Conservation (phyloP, 37 sponge, comb jelly and placozoan species). For the Mnemiopsis leidyi region DNA sequence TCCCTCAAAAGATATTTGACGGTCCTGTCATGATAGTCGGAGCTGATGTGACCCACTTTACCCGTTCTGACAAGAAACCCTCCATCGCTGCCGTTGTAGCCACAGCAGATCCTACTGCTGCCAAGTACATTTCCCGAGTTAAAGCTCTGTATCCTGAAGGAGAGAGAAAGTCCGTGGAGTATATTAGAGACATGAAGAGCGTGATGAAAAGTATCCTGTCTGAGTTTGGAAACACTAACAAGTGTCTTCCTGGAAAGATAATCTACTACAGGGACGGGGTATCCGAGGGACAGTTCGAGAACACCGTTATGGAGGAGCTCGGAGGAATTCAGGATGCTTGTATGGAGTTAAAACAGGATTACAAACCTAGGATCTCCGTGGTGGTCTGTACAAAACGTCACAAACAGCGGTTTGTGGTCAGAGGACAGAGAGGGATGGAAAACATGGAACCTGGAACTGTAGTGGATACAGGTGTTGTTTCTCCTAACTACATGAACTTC, state of each 20-base stretch:
- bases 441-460: constrained; percentile 61
- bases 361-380: constrained; percentile 37
- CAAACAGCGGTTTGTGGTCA: not conserved
- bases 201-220: not conserved
- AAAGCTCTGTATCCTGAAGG: not conserved
- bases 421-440: not conserved
- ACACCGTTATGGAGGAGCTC: constrained; percentile 6
- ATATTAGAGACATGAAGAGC: not conserved
- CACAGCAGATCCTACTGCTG: not conserved
- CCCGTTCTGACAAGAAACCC: not conserved
- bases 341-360: not conserved
- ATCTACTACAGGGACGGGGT: constrained; percentile 63
- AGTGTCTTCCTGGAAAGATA: not conserved
- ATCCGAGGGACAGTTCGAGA: constrained; percentile 55
- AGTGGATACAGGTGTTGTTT: constrained; percentile 19
- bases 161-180: not conserved
- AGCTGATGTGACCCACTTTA: constrained; percentile 58
- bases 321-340: constrained; percentile 12
- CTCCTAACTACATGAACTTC: constrained; percentile 12
- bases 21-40: constrained; percentile 1
- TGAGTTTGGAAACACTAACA: not conserved
- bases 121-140: not conserved
- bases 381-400: constrained; percentile 33
- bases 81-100: constrained; percentile 54
- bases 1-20: not conserved